These are phyloP conservation scores for Pristiophorus japonicus DNA, from an alignment of 2,113 vertebrate genomes.

Conservation along the genomic window DNA sequence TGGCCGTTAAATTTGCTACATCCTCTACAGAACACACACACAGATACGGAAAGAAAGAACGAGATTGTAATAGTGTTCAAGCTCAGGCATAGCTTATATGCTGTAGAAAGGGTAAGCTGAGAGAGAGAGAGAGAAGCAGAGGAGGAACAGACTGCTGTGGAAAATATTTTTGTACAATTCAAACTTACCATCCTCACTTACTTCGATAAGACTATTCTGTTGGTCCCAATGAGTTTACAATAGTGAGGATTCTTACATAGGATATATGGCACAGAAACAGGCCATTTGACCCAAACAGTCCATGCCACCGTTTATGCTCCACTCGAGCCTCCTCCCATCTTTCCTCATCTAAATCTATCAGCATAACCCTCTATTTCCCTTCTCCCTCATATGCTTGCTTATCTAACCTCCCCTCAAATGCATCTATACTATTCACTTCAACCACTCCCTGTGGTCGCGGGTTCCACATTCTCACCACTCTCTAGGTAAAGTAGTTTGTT, in stretches of 20 bases:
- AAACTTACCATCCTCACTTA: neutral
- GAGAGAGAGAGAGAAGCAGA: neutral
- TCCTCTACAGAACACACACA: slow-evolving; percentile 83
- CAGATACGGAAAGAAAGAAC: slow-evolving; percentile 59
- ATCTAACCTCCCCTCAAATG: too few relatives aligned
- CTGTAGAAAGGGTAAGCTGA: neutral
- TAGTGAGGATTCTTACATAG: neutral
- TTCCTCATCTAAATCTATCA: too few relatives aligned
- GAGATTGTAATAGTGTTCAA: slow-evolving; percentile 45
- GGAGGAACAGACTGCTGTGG: neutral
- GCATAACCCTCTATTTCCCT: too few relatives aligned
- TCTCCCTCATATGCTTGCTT: too few relatives aligned
- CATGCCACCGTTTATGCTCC: too few relatives aligned
- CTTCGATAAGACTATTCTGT: neutral
- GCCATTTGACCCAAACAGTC: too few relatives aligned
- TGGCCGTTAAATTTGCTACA: slow-evolving; percentile 99
- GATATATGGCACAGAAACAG: too few relatives aligned
- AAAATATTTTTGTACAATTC: neutral
- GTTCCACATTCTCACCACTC: too few relatives aligned
- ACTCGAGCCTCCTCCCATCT: too few relatives aligned
- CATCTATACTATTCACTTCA: too few relatives aligned
- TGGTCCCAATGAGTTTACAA: neutral
- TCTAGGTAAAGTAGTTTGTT: too few relatives aligned
- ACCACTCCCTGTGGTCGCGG: too few relatives aligned
- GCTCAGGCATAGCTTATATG: neutral